A percentile compares a stretch with the other conserved stretches of the same genome.
These are phyloP conservation scores for Chesias legatella DNA, from an alignment of 2,888 invertebrate genomes.

Conservation along the genomic window DNA sequence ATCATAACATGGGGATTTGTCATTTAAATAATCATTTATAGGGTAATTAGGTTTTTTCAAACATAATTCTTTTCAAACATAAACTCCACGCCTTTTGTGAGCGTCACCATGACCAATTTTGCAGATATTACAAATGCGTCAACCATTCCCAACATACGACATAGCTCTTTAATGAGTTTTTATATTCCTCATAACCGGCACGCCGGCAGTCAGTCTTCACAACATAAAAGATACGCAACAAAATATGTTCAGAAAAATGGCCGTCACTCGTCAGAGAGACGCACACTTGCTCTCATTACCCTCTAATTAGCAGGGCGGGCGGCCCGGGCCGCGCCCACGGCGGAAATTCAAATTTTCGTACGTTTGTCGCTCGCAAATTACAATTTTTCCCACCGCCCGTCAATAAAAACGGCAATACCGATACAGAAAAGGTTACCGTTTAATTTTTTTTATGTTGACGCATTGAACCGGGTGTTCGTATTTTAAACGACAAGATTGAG, in stretches of 20 bases:
- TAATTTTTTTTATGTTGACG: conserved; percentile 77
- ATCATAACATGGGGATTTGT: too few species aligned
- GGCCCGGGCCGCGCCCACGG: conserved; percentile 40
- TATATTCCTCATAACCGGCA: conserved; percentile 42
- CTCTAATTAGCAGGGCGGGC: conserved; percentile 64
- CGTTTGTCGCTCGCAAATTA: conserved; percentile 65
- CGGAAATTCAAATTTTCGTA: conserved; percentile 75
- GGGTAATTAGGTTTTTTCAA: conserved; percentile 1
- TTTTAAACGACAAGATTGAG: conserved; percentile 69
- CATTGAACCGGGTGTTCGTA: conserved; percentile 69
- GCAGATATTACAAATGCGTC: conserved; percentile 30
- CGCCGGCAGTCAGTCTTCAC: conserved; percentile 47
- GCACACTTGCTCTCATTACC: conserved; percentile 69
- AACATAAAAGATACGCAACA: conserved; percentile 55
- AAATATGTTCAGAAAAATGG: conserved; percentile 51
- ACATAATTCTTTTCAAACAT: not conserved
- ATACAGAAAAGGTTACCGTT: conserved; percentile 77
- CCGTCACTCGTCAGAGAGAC: conserved; percentile 38
- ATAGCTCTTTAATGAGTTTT: conserved; percentile 49
- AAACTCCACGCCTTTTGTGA: not conserved
- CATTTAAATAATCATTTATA: too few species aligned
- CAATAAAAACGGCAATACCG: conserved; percentile 68
- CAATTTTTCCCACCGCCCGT: conserved; percentile 53
- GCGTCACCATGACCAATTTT: conserved; percentile 17
- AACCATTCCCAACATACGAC: conserved; percentile 35